These are phyloP conservation scores for Drosophila flavopinicola DNA, from an alignment of 2,888 invertebrate genomes.

Conservation along the genomic window DNA sequence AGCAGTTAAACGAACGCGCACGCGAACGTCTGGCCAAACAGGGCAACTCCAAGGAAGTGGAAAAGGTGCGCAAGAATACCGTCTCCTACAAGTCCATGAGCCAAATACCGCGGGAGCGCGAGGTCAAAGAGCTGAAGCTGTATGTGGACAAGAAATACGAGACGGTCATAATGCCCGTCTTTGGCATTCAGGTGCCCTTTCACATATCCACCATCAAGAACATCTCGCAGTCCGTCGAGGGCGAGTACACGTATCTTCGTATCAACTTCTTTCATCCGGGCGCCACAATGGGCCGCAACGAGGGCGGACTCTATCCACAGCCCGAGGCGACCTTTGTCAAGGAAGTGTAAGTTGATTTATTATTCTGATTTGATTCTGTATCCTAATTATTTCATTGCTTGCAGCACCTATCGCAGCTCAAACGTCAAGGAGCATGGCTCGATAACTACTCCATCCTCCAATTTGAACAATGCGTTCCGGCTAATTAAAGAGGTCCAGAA, in stretches of 20 bases:
- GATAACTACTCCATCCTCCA: constrained; percentile 95
- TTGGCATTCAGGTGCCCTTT: constrained; percentile 97
- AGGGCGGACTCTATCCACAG: constrained; percentile 95
- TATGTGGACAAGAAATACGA: constrained; percentile 99
- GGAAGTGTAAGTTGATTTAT: constrained; percentile 91
- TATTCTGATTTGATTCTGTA: too few species aligned
- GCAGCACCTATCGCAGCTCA: constrained; percentile 96
- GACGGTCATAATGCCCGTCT: constrained; percentile 98
- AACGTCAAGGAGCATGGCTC: constrained; percentile 99
- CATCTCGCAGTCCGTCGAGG: constrained; percentile 98
- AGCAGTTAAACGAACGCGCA: constrained; percentile 95
- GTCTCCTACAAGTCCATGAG: constrained; percentile 96
- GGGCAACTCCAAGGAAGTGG: constrained; percentile 92
- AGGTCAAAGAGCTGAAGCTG: constrained; percentile 96
- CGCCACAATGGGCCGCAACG: constrained; percentile 96
- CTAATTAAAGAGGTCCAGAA: constrained; percentile 99
- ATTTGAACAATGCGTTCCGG: constrained; percentile 97
- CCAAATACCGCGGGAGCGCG: constrained; percentile 96
- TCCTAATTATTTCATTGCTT: constrained; percentile 45
- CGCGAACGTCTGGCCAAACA: constrained; percentile 95
- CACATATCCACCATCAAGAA: constrained; percentile 99
- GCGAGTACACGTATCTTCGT: constrained; percentile 98
- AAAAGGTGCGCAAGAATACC: constrained; percentile 96
- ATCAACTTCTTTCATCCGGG: constrained; percentile 99
- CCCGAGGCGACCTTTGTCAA: constrained; percentile 99